Evolutionary conservation across 1,140 invertebrate species (phyloP).

Genomic region (Hypothenemus hampei): DNA sequence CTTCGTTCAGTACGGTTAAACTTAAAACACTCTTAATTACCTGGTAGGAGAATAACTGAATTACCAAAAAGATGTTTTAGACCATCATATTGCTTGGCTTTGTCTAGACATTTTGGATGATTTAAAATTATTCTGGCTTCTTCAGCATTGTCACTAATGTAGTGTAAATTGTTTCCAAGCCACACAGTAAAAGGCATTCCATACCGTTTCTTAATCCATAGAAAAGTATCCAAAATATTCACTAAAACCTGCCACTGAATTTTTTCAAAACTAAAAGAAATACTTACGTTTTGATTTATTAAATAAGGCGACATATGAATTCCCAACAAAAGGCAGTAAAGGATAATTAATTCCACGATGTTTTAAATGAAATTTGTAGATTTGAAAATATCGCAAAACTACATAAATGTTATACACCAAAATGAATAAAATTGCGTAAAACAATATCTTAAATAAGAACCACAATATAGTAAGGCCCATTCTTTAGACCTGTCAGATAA

Average conservation of each 20-base stretch:
- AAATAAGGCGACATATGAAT: neutral
- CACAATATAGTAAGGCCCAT: too few species aligned
- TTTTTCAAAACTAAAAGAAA: too few species aligned
- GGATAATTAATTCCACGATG: neutral
- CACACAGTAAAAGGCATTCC: constrained; percentile 1
- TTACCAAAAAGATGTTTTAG: neutral
- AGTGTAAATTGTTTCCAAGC: neutral
- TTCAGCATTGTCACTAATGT: neutral
- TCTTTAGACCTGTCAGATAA: too few species aligned
- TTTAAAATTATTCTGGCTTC: constrained; percentile 2
- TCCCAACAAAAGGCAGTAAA: neutral
- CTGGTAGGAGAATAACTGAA: neutral
- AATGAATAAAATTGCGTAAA: too few species aligned
- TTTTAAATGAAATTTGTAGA: neutral
- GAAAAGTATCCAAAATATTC: neutral
- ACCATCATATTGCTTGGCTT: neutral
- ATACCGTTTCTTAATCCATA: neutral
- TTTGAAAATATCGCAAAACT: neutral
- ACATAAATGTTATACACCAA: neutral
- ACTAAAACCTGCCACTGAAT: too few species aligned
- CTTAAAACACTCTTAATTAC: neutral
- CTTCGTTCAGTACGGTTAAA: neutral
- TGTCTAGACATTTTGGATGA: constrained; percentile 3
- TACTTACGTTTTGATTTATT: neutral
- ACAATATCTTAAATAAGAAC: too few species aligned